Evolutionary conservation across 1,140 invertebrate genomes (phyloP), one percentile per base, ranked within the genome.

Genomic region (Halesus radiatus): DNA sequence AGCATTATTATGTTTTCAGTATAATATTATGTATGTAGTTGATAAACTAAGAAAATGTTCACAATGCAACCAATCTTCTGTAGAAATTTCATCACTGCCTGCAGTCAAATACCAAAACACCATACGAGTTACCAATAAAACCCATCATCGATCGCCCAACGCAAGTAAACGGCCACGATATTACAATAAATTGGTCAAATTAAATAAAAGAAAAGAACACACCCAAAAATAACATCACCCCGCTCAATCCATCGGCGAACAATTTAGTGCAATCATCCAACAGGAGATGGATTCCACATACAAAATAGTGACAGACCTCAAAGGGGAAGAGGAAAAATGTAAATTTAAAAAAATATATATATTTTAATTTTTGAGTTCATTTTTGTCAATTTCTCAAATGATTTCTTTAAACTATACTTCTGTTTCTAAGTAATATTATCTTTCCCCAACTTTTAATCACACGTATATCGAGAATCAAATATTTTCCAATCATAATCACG

Each of bases 121-220:
- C 45, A 54, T 75, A 75, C 75, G 62, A 73, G 78, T 66, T 74
- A 70, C 81, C 81, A 78, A 83, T 83, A 83, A 80, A 78, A 80
- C 78, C 81, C 81, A 80, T 83, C 81, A 83, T 80, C 78, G 78
- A 80, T 80, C 45, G 68, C 58, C 78, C 37, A 23, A 70, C 62
- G 66, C 78, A 83, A 83, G 81, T 80, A 83, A 83, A 83, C 76
- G 81, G 79, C 54, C 72, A 78, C 74, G 78, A n/a, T 72, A 82
- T 83, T 80, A 83, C 81, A 32, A 83, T 79, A 83, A 83, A 83
- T 83, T 83, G 81, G 79, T 79, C 81, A 83, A 83, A 83, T 83
- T 83, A 83, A 83, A 83, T 83, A 83, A 83, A 83, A 80, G 81
- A 83, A 45, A 83, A 80, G 79, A 80, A 75, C 52, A 66, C 77